Evolutionary conservation across 2,113 vertebrate species (phyloP), one percentile per base, ranked within the genome.

Genomic region (Carassius gibelio): DNA sequence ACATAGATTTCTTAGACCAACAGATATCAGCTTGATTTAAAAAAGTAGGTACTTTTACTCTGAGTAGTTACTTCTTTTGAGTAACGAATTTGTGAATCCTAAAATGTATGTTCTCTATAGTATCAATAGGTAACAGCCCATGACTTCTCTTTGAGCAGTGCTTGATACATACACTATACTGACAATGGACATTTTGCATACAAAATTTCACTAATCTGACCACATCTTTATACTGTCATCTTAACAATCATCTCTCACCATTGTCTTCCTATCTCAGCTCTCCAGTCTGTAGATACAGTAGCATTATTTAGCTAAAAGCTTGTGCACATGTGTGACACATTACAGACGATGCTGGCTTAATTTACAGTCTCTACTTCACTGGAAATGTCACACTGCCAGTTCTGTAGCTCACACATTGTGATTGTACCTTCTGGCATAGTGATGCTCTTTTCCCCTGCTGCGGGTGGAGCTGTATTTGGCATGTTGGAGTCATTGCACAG

Each of bases 361-460:
- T 81, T 81, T 81, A 68, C 26, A 68, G 9, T 36, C 17, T 52
- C 42, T 52, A 1, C 48, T 69, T 50, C 26, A n/a, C 45, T 69
- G 80, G 10, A 69, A 81, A 81, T 55, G 62, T 81, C 45, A 81
- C 62, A 81, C 45, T 69, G 45, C 45, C 64, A 52, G 23, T 68
- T 81, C 42, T 69, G 17, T 34, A 52, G 23, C 23, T 30, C 62
- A 81, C 62, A 34, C 61, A 17, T 68, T 45, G 38, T 45, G 55
- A 45, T 38, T 48, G 61, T 66, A 19, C 59, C 78, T 81, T 8
- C 38, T 64, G 38, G 78, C 38, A 8, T n/a, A 64, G 23, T 81
- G 62, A 52, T 81, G 62, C 45, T 69, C 62, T 69, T 69, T 69
- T 81, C 62, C 10, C 26, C 45, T 50, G 42, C 26, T 34, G 26